Evolutionary conservation across 2,888 invertebrate species (phyloP).

Genomic region (Cephus runcator): DNA sequence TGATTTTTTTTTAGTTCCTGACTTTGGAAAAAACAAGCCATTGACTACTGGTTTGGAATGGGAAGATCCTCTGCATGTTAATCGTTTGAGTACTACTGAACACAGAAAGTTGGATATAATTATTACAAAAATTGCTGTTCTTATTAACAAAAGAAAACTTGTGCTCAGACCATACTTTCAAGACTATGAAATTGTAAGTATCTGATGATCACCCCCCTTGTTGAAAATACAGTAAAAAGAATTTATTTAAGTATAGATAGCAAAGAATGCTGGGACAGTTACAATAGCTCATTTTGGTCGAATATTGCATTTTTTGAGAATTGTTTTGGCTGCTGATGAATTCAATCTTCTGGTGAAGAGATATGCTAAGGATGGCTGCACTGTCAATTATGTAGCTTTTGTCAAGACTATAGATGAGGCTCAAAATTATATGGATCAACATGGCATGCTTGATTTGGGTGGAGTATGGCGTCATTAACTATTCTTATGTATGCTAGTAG

Average conservation of each 20-base stretch:
- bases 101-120: conserved; percentile 76
- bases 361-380: conserved; percentile 81
- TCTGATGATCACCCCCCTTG: background rate
- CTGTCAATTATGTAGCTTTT: conserved; percentile 83
- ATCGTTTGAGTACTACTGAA: conserved; percentile 74
- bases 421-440: conserved; percentile 70
- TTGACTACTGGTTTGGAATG: conserved; percentile 72
- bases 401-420: conserved; percentile 76
- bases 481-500: background rate
- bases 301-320: conserved; percentile 77
- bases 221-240: too few relatives aligned
- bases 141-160: conserved; percentile 70
- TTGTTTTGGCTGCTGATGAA: conserved; percentile 77
- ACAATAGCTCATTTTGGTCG: conserved; percentile 82
- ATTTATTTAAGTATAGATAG: conserved; percentile 67
- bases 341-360: conserved; percentile 79
- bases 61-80: conserved; percentile 77
- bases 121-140: conserved; percentile 78
- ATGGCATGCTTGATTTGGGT: conserved; percentile 68
- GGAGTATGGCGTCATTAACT: conserved; percentile 63
- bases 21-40: conserved; percentile 66
- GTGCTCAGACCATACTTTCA: conserved; percentile 80
- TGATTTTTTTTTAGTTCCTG: conserved; percentile 62
- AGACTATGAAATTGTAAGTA: conserved; percentile 74
- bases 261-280: conserved; percentile 79